These are phyloP conservation scores for Hirtodrosophila cameraria DNA, from an alignment of 2,888 invertebrate genomes.

Conservation along the genomic window DNA sequence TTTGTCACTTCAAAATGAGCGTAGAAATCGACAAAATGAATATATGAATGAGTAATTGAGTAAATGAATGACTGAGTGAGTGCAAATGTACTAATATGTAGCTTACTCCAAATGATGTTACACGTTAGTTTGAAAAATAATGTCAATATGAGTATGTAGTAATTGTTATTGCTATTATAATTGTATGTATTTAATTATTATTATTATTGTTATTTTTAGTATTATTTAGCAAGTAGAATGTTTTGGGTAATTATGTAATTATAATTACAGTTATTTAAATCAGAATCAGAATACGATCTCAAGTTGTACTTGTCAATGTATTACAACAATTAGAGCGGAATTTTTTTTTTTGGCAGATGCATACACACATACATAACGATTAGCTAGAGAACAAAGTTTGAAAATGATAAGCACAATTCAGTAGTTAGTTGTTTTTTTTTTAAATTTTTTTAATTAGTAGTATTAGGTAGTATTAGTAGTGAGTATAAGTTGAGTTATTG, in stretches of 20 bases:
- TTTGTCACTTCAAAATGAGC: constrained; percentile 29
- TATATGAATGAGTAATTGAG: constrained; percentile 26
- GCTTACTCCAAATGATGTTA: constrained; percentile 35
- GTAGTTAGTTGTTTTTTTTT: constrained; percentile 37
- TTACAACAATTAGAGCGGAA: constrained; percentile 67
- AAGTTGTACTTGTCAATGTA: constrained; percentile 54
- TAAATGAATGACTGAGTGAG: constrained; percentile 42
- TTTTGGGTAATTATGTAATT: constrained; percentile 19
- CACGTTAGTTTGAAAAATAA: constrained; percentile 24
- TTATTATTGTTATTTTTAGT: constrained; percentile 16
- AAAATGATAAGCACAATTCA: constrained; percentile 62
- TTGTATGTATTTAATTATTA: not conserved
- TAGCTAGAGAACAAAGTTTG: constrained; percentile 54
- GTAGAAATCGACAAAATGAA: constrained; percentile 20
- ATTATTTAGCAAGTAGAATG: constrained; percentile 20
- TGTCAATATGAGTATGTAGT: constrained; percentile 13
- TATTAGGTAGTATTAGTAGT: constrained; percentile 25
- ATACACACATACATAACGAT: constrained; percentile 68
- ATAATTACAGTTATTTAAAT: constrained; percentile 14
- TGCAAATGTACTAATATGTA: constrained; percentile 47
- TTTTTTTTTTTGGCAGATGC: constrained; percentile 37
- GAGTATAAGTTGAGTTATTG: constrained; percentile 19
- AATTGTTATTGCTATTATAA: constrained; percentile 2
- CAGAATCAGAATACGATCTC: constrained; percentile 41
- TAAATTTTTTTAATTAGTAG: constrained; percentile 7